These are phyloP conservation scores for Gnathochromis pfefferi DNA, from an alignment of 2,113 vertebrate species.

Conservation along the genomic window DNA sequence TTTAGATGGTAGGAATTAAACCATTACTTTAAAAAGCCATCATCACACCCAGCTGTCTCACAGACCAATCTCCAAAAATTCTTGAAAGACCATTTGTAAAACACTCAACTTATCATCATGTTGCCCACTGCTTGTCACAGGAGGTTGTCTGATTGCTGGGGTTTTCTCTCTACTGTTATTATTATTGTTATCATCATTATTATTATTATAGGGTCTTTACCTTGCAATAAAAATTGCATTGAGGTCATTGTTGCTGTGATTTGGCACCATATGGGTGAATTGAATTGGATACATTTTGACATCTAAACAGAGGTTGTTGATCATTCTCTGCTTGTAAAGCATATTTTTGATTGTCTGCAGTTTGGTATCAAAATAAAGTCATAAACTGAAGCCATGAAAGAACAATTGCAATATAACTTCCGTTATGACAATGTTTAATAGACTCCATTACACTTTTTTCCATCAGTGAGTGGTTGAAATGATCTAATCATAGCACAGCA, in stretches of 20 bases:
- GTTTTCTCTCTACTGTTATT: neutral
- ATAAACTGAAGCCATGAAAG: neutral
- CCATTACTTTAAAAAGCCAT: neutral
- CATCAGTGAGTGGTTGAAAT: neutral
- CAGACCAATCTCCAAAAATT: neutral
- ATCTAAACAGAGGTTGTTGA: neutral
- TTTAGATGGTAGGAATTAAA: neutral
- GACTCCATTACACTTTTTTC: neutral
- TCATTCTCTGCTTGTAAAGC: neutral
- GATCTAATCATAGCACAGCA: neutral
- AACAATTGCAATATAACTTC: neutral
- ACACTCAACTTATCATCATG: neutral
- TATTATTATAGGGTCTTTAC: neutral
- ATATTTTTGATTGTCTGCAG: neutral
- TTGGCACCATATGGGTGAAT: neutral
- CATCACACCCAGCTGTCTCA: neutral
- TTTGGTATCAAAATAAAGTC: neutral
- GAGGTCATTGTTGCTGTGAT: neutral
- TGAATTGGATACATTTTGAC: neutral
- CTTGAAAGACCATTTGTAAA: neutral
- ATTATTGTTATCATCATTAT: accelerated
- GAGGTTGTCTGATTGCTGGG: neutral
- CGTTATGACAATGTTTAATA: neutral
- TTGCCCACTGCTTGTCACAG: neutral
- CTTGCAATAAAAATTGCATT: neutral